phyloP scores from a whole-genome alignment of 2,888 invertebrate species.

The Heliconius erato region DNA sequence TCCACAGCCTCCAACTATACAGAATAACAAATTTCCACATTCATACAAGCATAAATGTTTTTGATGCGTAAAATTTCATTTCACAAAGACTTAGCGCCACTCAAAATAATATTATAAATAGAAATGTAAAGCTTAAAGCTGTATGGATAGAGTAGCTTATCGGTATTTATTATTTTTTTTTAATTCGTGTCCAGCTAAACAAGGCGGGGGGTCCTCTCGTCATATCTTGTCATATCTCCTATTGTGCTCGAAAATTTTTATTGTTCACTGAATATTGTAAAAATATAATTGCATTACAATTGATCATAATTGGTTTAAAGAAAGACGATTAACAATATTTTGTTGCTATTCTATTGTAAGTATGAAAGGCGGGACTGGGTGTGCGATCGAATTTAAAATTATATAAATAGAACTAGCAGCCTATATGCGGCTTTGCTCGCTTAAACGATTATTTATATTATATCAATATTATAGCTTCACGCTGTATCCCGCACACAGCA shows the following conservation, averaged over 20 bases:
- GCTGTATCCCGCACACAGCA: no score
- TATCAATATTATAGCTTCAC: no score
- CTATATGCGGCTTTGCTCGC: no score
- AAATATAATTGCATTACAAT: slow-evolving; percentile 76
- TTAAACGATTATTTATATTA: no score
- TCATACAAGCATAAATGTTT: slow-evolving; percentile 60
- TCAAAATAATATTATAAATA: slow-evolving; percentile 22
- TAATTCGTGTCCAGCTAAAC: slow-evolving; percentile 34
- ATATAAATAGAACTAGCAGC: background rate
- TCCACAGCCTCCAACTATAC: slow-evolving; percentile 30
- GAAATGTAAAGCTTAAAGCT: slow-evolving; percentile 9
- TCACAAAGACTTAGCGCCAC: slow-evolving; percentile 68
- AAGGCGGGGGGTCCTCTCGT: slow-evolving; percentile 74
- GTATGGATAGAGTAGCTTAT: slow-evolving; percentile 28
- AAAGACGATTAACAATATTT: slow-evolving; percentile 63
- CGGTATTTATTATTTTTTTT: background rate
- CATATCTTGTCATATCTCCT: slow-evolving; percentile 76
- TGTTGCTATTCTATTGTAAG: slow-evolving; percentile 46
- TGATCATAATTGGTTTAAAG: slow-evolving; percentile 67
- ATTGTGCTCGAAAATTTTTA: slow-evolving; percentile 63
- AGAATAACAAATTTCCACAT: slow-evolving; percentile 44
- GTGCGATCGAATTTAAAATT: slow-evolving; percentile 17
- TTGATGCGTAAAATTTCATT: slow-evolving; percentile 66
- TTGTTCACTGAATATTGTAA: slow-evolving; percentile 70
- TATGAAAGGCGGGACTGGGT: background rate